Percentiles rank a stretch among this genome's conserved stretches.
Conservation (phyloP, 92 coral and sea anemone genomes). For the Porites divaricata region DNA sequence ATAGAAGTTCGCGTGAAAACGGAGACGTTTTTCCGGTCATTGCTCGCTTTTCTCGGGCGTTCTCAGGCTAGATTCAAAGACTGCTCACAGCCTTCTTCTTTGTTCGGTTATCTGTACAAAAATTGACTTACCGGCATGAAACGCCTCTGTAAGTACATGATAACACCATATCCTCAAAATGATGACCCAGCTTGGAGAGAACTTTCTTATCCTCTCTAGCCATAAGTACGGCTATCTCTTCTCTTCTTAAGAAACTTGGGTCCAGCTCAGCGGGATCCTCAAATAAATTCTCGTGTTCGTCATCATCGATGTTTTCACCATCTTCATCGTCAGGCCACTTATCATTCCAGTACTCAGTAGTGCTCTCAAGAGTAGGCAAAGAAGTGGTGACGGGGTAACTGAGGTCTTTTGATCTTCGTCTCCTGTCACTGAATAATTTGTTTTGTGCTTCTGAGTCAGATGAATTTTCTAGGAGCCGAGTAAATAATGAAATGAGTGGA, state of each 20-base stretch:
- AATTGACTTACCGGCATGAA: constrained; percentile 72
- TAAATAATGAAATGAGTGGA: no score
- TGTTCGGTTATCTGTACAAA: no score
- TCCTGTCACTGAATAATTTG: not conserved
- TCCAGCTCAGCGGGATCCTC: constrained; percentile 25
- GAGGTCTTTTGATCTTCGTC: not conserved
- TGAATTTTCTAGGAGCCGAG: not conserved
- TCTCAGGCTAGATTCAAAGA: no score
- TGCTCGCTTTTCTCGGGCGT: no score
- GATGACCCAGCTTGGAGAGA: constrained; percentile 63
- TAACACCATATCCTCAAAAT: constrained; percentile 75
- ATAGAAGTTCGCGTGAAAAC: no score
- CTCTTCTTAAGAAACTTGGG: constrained; percentile 20
- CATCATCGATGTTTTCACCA: not conserved
- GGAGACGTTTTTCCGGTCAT: no score
- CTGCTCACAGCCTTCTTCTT: no score
- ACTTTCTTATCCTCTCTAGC: not conserved
- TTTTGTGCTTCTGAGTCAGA: not conserved
- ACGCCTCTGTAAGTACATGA: constrained; percentile 82
- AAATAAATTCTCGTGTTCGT: not conserved
- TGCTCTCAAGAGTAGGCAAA: not conserved
- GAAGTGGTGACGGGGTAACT: not conserved
- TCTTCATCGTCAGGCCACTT: not conserved
- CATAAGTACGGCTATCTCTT: constrained; percentile 22
- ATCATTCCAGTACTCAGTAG: not conserved